Evolutionary conservation across 2,113 vertebrate genomes (phyloP).

Genomic region (Apistogramma diplotaenia): DNA sequence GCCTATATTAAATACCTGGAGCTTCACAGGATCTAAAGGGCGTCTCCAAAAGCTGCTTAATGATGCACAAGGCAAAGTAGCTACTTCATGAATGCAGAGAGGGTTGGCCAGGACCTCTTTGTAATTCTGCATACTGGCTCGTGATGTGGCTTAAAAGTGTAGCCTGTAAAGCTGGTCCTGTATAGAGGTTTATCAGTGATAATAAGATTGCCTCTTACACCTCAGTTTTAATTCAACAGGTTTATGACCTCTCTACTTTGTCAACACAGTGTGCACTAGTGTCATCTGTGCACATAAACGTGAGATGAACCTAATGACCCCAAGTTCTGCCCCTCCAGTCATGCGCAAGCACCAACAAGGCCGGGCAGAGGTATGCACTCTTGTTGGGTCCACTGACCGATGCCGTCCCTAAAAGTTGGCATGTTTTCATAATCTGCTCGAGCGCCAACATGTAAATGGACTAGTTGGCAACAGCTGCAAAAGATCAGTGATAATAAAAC

Average conservation of each 20-base stretch:
- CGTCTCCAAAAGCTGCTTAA: not conserved
- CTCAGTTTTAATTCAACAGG: not conserved
- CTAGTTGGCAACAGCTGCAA: no score
- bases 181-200: not conserved
- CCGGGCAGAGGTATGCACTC: not conserved
- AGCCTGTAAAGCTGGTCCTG: not conserved
- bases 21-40: not conserved
- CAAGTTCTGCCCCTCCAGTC: no score
- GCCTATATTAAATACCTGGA: not conserved
- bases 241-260: not conserved
- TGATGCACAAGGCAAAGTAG: not conserved
- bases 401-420: not conserved
- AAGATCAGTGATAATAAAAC: not conserved
- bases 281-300: not conserved
- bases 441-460: not conserved
- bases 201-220: no score
- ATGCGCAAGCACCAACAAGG: no score
- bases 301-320: not conserved
- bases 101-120: not conserved
- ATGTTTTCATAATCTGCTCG: not conserved
- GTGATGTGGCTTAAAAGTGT: not conserved
- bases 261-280: not conserved
- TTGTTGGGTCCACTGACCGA: not conserved
- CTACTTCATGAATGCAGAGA: not conserved
- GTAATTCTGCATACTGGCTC: not conserved